Percentiles rank a stretch among this genome's conserved stretches.
Evolutionary conservation across 2,888 invertebrate genomes (phyloP).

Genomic region (Tetrapedia diversipes): DNA sequence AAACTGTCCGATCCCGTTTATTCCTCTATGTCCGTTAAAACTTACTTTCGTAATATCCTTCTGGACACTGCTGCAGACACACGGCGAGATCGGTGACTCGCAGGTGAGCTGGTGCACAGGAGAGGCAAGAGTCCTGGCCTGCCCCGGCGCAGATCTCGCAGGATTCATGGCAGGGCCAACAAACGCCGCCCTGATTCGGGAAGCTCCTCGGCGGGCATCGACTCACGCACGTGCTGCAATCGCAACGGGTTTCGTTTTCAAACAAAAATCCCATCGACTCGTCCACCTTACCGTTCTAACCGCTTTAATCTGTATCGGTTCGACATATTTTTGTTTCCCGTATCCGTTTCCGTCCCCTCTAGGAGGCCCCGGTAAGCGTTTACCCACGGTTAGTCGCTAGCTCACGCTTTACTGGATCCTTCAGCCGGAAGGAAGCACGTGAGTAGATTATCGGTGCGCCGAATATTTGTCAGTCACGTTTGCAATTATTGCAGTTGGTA

Average conservation of each 20-base stretch:
- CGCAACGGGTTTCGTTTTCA: conserved; percentile 2
- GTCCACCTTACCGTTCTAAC: neutral
- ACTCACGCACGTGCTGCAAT: conserved; percentile 90
- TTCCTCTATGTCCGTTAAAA: conserved; percentile 53
- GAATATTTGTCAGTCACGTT: neutral
- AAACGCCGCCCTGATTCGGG: conserved; percentile 90
- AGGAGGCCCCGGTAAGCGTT: neutral
- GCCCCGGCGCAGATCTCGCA: conserved; percentile 95
- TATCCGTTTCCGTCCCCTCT: neutral
- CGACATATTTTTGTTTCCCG: neutral
- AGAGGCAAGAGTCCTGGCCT: conserved; percentile 93
- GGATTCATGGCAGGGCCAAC: conserved; percentile 94
- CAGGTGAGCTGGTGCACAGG: conserved; percentile 92
- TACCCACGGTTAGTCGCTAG: conserved; percentile 14
- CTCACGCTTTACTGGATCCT: neutral
- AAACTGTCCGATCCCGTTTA: neutral
- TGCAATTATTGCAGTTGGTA: neutral
- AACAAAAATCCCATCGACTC: neutral
- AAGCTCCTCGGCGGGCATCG: conserved; percentile 93
- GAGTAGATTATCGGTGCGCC: neutral
- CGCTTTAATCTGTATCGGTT: neutral
- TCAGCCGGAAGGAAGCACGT: neutral
- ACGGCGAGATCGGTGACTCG: conserved; percentile 93
- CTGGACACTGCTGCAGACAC: conserved; percentile 94
- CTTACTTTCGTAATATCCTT: conserved; percentile 93